phyloP scores from a whole-genome alignment of 2,888 invertebrate genomes.

The Thymelicus lineola region DNA sequence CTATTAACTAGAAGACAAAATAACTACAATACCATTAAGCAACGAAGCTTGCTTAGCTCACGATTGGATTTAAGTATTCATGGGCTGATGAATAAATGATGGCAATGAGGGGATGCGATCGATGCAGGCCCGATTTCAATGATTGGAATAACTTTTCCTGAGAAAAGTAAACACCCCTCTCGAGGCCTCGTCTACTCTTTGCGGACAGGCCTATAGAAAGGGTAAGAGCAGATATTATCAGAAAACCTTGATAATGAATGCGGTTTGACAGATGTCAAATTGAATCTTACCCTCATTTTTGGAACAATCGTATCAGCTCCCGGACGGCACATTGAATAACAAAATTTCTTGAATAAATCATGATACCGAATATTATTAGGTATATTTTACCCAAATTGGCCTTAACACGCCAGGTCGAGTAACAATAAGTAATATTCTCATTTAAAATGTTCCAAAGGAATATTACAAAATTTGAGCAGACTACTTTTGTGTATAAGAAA shows the following conservation, averaged over 20 bases:
- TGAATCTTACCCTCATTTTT: slow-evolving; percentile 22
- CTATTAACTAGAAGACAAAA: slow-evolving; percentile 44
- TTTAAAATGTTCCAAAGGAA: slow-evolving; percentile 33
- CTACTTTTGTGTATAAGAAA: slow-evolving; percentile 17
- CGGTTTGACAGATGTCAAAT: slow-evolving; percentile 36
- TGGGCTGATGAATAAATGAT: slow-evolving; percentile 77
- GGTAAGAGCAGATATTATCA: slow-evolving; percentile 28
- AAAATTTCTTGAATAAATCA: slow-evolving; percentile 22
- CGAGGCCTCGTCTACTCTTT: slow-evolving; percentile 23
- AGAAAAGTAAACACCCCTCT: slow-evolving; percentile 43
- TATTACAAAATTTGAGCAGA: slow-evolving; percentile 19
- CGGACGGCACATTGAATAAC: slow-evolving; percentile 23
- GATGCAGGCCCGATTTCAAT: slow-evolving; percentile 71
- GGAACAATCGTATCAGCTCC: slow-evolving; percentile 30
- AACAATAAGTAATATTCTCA: slow-evolving; percentile 16
- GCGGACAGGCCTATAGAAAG: slow-evolving; percentile 24
- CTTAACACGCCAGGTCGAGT: slow-evolving; percentile 14
- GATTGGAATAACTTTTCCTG: slow-evolving; percentile 63
- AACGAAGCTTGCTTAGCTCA: slow-evolving; percentile 60
- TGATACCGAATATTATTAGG: slow-evolving; percentile 23
- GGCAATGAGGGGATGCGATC: slow-evolving; percentile 65
- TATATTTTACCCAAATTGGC: slow-evolving; percentile 23
- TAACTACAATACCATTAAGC: slow-evolving; percentile 69
- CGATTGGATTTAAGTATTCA: slow-evolving; percentile 78
- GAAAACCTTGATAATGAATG: slow-evolving; percentile 25